A percentile compares a stretch with the other conserved stretches of the same genome.
phyloP scores from a whole-genome alignment of 1,140 invertebrate genomes.

The Heterodera schachtii region DNA sequence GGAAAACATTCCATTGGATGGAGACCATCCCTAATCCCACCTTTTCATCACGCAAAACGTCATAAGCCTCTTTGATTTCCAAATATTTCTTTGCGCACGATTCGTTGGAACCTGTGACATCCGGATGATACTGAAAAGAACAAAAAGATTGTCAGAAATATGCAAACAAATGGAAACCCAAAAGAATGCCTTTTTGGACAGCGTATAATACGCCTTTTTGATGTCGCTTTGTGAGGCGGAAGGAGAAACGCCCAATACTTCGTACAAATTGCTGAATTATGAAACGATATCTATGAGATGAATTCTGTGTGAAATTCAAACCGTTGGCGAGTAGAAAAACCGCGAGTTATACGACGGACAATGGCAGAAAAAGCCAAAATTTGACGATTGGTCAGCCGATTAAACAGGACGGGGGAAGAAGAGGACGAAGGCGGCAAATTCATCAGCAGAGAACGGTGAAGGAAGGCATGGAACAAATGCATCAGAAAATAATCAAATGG shows the following conservation, averaged over 20 bases:
- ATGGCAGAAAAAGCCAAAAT: not conserved
- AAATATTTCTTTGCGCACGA: slow-evolving; percentile 24
- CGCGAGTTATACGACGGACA: not conserved
- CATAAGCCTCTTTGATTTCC: slow-evolving; percentile 32
- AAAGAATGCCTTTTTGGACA: slow-evolving; percentile 19
- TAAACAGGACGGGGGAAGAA: not conserved
- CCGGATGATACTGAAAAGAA: slow-evolving; percentile 31
- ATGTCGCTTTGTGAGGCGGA: slow-evolving; percentile 14
- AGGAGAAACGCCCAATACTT: not conserved
- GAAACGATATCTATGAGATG: not conserved
- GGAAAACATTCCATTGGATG: too few species aligned
- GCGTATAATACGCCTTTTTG: slow-evolving; percentile 26
- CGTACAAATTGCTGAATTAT: slow-evolving; percentile 5
- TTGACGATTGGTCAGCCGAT: not conserved
- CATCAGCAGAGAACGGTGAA: not conserved
- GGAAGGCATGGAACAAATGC: not conserved
- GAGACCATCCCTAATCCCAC: not conserved
- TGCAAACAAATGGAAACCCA: not conserved
- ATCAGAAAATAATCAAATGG: not conserved
- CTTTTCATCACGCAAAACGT: slow-evolving; percentile 24
- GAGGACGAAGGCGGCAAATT: not conserved
- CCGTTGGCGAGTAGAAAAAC: not conserved
- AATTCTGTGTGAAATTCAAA: not conserved
- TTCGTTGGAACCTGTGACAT: slow-evolving; percentile 24
- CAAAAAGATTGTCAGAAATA: not conserved